Percentiles rank a stretch among this genome's conserved stretches.
phyloP scores from a whole-genome alignment of 2,113 vertebrate genomes.

The Balaeniceps rex region DNA sequence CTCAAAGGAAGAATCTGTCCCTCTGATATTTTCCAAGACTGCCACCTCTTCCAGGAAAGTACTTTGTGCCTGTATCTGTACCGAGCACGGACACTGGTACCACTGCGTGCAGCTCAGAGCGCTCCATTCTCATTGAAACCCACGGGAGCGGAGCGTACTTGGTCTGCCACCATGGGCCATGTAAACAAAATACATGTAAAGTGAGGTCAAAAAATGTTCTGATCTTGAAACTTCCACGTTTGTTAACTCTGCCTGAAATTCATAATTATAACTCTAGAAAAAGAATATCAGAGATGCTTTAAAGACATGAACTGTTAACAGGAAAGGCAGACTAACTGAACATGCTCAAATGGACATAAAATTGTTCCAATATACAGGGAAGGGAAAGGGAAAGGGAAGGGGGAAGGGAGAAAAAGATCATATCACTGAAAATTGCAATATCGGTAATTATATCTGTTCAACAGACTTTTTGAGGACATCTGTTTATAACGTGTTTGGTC shows the following conservation, averaged over 20 bases:
- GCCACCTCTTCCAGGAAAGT: background rate
- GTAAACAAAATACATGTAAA: background rate
- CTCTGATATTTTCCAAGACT: background rate
- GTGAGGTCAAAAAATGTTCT: background rate
- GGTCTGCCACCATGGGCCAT: background rate
- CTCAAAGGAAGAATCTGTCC: background rate
- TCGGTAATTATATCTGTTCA: background rate
- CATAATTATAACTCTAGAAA: background rate
- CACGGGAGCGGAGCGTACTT: background rate
- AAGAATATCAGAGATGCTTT: background rate
- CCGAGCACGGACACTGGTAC: accelerated
- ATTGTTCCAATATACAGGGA: background rate
- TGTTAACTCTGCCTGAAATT: background rate
- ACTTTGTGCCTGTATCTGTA: background rate
- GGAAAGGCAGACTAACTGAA: background rate
- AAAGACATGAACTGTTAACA: background rate
- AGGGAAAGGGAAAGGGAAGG: background rate
- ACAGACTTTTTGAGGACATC: background rate
- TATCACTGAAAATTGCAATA: background rate
- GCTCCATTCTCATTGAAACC: background rate
- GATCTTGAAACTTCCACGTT: background rate
- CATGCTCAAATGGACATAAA: background rate
- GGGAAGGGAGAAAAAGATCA: background rate
- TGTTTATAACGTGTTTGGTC: background rate
- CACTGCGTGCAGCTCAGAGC: accelerated